These are phyloP conservation scores for Coregonus suidteri DNA, from an alignment of 2,797 vertebrate genomes.

Conservation along the genomic window DNA sequence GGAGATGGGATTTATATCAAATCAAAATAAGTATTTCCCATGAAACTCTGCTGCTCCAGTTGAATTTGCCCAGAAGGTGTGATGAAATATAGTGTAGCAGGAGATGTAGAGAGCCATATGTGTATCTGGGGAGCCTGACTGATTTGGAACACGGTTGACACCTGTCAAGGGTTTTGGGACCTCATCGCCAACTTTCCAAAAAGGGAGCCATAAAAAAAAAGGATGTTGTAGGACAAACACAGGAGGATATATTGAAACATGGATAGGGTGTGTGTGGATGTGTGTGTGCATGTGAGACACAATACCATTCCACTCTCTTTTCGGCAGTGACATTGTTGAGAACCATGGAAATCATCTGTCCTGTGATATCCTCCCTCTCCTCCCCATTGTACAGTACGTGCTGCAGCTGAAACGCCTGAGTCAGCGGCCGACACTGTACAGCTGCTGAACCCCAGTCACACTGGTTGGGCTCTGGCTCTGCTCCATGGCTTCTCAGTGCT, in stretches of 20 bases:
- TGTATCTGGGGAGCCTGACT: slow-evolving; percentile 67
- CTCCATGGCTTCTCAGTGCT: slow-evolving; percentile 46
- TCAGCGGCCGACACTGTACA: slow-evolving; percentile 54
- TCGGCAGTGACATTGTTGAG: slow-evolving; percentile 34
- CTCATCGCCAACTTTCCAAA: slow-evolving; percentile 19
- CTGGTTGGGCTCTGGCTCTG: slow-evolving; percentile 51
- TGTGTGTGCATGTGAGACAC: slow-evolving; percentile 14
- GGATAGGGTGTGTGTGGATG: slow-evolving; percentile 23
- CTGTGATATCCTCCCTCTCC: slow-evolving; percentile 13
- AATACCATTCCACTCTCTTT: slow-evolving; percentile 39
- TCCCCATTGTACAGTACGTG: slow-evolving; percentile 25
- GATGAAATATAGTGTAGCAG: slow-evolving; percentile 67
- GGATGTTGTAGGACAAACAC: slow-evolving; percentile 64
- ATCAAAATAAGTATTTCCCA: slow-evolving; percentile 70
- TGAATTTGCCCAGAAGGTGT: slow-evolving; percentile 72
- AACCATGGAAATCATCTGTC: slow-evolving; percentile 50
- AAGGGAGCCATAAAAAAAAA: slow-evolving; percentile 62
- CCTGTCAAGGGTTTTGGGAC: slow-evolving; percentile 74
- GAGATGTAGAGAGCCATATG: slow-evolving; percentile 54
- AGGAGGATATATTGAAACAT: slow-evolving; percentile 49
- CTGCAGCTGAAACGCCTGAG: slow-evolving; percentile 47
- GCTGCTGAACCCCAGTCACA: slow-evolving; percentile 52
- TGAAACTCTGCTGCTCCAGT: slow-evolving; percentile 66
- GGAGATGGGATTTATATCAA: slow-evolving; percentile 68
- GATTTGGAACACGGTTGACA: slow-evolving; percentile 68